Conservation (phyloP, 2,113 vertebrate genomes). For the Pluvialis apricaria region DNA sequence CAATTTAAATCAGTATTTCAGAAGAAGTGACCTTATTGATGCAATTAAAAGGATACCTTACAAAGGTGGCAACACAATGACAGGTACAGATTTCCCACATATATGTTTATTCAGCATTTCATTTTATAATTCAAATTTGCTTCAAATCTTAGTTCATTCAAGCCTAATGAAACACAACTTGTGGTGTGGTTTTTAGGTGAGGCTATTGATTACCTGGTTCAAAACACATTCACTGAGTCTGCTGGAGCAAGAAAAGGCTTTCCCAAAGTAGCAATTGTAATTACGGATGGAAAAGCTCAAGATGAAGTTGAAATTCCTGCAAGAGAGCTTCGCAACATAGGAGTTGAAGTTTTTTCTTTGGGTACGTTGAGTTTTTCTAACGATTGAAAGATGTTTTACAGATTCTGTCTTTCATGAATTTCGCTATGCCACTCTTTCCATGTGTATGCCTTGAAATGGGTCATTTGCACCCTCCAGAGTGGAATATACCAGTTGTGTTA, state of each 20-base stretch:
- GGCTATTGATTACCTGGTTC: conserved; percentile 84
- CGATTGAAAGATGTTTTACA: neutral
- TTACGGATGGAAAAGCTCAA: conserved; percentile 90
- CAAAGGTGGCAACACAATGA: conserved; percentile 90
- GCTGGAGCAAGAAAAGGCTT: conserved; percentile 86
- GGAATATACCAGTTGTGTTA: neutral
- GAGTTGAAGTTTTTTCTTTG: conserved; percentile 93
- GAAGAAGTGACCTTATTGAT: conserved; percentile 78
- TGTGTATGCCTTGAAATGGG: neutral
- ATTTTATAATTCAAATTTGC: neutral
- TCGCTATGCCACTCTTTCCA: neutral
- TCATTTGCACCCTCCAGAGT: neutral
- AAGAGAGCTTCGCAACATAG: conserved; percentile 81
- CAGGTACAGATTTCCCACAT: conserved; percentile 73
- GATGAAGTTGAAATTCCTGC: conserved; percentile 85
- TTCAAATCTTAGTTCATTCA: neutral
- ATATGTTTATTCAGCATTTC: neutral
- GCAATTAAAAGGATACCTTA: conserved; percentile 87
- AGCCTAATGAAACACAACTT: neutral
- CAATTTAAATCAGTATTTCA: conserved; percentile 82
- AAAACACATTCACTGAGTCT: conserved; percentile 81
- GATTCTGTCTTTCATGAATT: neutral
- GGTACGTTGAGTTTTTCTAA: conserved; percentile 72
- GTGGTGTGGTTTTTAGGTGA: conserved; percentile 74
- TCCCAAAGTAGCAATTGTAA: conserved; percentile 90